Conservation (phyloP, 2,888 invertebrate genomes). For the Stenolophus ochropezus region DNA sequence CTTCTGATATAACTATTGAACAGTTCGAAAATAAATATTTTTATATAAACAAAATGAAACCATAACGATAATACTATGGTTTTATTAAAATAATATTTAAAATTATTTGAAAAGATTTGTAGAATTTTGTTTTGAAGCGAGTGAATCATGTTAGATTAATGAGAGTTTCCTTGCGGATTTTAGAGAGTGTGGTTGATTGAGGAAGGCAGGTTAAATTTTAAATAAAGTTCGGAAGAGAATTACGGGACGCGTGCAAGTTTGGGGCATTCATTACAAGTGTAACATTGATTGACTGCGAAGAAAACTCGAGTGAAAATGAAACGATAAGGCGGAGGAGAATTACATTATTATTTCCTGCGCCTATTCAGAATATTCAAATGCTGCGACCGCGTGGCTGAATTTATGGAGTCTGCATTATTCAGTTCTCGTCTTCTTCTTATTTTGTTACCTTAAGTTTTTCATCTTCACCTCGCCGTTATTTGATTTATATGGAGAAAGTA, state of each 20-base stretch:
- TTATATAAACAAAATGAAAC: too few species aligned
- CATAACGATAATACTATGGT: too few species aligned
- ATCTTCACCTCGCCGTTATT: slow-evolving; percentile 52
- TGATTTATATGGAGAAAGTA: slow-evolving; percentile 43
- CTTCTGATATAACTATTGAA: too few species aligned
- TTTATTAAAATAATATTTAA: too few species aligned
- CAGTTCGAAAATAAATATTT: too few species aligned
- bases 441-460: slow-evolving; percentile 57
- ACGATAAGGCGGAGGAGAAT: slow-evolving; percentile 43
- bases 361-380: slow-evolving; percentile 54
- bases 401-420: slow-evolving; percentile 55
- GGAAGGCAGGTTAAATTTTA: neutral
- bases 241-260: slow-evolving; percentile 17
- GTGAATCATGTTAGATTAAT: too few species aligned
- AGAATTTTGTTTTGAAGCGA: too few species aligned
- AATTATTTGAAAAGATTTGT: too few species aligned
- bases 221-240: slow-evolving; percentile 19
- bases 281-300: slow-evolving; percentile 43
- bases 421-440: slow-evolving; percentile 51
- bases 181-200: neutral
- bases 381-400: slow-evolving; percentile 33
- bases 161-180: too few species aligned
- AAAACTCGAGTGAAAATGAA: slow-evolving; percentile 35
- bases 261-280: slow-evolving; percentile 41
- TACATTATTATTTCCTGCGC: slow-evolving; percentile 50